Conservation (phyloP, 1,140 invertebrate genomes). For the Platyura marginata region DNA sequence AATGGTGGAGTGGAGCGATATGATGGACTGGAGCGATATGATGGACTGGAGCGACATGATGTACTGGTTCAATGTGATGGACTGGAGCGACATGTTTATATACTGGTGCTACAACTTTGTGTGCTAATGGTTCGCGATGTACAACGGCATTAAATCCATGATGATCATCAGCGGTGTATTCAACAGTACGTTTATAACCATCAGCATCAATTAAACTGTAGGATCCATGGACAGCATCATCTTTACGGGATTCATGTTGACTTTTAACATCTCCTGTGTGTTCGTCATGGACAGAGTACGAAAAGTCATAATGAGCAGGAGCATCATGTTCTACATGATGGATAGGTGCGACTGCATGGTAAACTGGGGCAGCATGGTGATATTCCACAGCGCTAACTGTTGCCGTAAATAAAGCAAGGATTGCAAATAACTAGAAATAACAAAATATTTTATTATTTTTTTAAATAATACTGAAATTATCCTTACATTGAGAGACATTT, state of each 20-base stretch:
- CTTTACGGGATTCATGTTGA: slow-evolving; percentile 31
- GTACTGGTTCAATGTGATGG: slow-evolving; percentile 7
- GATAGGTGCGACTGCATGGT: too few species aligned
- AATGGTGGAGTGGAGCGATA: slow-evolving; percentile 6
- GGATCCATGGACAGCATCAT: slow-evolving; percentile 31
- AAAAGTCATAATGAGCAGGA: slow-evolving; percentile 24
- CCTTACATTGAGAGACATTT: too few species aligned
- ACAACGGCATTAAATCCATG: slow-evolving; percentile 28
- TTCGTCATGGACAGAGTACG: slow-evolving; percentile 27
- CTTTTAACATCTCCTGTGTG: slow-evolving; percentile 30
- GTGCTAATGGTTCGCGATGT: slow-evolving; percentile 11
- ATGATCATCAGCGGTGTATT: slow-evolving; percentile 24
- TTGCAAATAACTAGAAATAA: too few species aligned
- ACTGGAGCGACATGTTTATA: not conserved
- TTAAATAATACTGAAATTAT: too few species aligned
- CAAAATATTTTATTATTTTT: too few species aligned
- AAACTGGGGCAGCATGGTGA: too few species aligned
- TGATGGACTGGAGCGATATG: slow-evolving; percentile 12
- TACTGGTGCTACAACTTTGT: slow-evolving; percentile 8
- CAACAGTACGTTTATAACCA: slow-evolving; percentile 20
- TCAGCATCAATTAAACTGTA: too few species aligned
- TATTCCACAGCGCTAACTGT: too few species aligned
- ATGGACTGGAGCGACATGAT: slow-evolving; percentile 8
- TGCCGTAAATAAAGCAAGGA: too few species aligned
- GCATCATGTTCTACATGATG: slow-evolving; percentile 6